These are phyloP conservation scores for Chaenocephalus aceratus DNA, from an alignment of 2,113 vertebrate species.

Conservation along the genomic window DNA sequence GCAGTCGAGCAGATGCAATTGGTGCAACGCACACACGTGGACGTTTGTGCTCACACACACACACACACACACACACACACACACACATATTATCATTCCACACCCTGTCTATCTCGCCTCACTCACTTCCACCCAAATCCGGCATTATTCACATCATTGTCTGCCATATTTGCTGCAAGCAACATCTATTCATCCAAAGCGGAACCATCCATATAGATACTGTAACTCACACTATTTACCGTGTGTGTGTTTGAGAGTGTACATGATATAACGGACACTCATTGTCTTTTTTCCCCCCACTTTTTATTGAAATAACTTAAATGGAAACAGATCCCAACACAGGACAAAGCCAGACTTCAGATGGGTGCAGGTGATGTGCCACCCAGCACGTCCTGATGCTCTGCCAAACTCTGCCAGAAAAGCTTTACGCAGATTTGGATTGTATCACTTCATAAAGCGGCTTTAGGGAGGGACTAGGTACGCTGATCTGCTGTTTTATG, in stretches of 20 bases:
- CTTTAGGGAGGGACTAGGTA: neutral
- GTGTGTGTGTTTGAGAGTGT: neutral
- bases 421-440: conserved; percentile 36
- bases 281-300: neutral
- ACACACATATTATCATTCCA: conserved; percentile 7
- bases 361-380: conserved; percentile 37
- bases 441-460: conserved; percentile 33
- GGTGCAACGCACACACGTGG: neutral
- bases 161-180: conserved; percentile 38
- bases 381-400: conserved; percentile 45
- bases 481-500: conserved; percentile 13
- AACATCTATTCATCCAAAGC: conserved; percentile 36
- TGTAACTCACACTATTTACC: conserved; percentile 36
- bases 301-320: conserved; percentile 1
- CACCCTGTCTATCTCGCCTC: conserved; percentile 24
- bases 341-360: conserved; percentile 9
- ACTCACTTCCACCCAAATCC: conserved; percentile 41
- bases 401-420: conserved; percentile 32
- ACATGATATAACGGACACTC: neutral
- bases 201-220: conserved; percentile 38
- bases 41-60: neutral
- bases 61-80: neutral
- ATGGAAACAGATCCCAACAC: neutral
- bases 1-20: conserved; percentile 38
- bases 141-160: conserved; percentile 52